phyloP scores from a whole-genome alignment of 2,113 vertebrate species.

The Lepus europaeus region DNA sequence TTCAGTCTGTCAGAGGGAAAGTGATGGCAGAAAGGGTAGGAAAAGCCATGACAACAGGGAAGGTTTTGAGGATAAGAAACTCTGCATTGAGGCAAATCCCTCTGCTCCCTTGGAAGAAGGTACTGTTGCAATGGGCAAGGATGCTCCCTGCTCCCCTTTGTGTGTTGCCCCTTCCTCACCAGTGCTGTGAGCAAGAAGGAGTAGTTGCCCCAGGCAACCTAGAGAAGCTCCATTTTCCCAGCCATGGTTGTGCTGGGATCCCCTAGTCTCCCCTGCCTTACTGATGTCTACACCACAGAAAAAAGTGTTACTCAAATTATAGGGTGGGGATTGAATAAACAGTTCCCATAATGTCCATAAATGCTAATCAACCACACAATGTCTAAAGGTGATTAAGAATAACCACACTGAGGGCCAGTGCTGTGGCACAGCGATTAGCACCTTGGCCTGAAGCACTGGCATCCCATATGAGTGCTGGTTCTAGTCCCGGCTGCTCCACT shows the following conservation, averaged over 20 bases:
- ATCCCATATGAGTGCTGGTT: too few relatives aligned
- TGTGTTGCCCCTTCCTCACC: neutral
- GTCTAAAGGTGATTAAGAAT: neutral
- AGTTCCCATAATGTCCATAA: too few relatives aligned
- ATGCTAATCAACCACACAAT: neutral
- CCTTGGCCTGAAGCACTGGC: too few relatives aligned
- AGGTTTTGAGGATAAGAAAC: neutral
- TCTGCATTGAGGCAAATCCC: neutral
- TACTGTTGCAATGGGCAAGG: neutral
- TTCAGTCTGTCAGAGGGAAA: neutral
- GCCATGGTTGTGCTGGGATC: neutral
- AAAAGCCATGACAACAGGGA: neutral
- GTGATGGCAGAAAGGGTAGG: neutral
- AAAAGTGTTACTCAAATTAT: neutral
- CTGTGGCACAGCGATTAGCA: too few relatives aligned
- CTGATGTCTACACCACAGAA: neutral
- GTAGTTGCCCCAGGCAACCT: neutral
- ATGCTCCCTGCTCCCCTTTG: too few relatives aligned
- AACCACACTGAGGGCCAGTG: too few relatives aligned
- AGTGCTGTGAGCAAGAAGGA: neutral
- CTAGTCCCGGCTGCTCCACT: too few relatives aligned
- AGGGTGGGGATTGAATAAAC: neutral
- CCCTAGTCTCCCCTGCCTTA: neutral
- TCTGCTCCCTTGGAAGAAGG: neutral
- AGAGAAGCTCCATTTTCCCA: neutral